Evolutionary conservation across 2,797 vertebrate species (phyloP).

Genomic region (Okamejei kenojei): DNA sequence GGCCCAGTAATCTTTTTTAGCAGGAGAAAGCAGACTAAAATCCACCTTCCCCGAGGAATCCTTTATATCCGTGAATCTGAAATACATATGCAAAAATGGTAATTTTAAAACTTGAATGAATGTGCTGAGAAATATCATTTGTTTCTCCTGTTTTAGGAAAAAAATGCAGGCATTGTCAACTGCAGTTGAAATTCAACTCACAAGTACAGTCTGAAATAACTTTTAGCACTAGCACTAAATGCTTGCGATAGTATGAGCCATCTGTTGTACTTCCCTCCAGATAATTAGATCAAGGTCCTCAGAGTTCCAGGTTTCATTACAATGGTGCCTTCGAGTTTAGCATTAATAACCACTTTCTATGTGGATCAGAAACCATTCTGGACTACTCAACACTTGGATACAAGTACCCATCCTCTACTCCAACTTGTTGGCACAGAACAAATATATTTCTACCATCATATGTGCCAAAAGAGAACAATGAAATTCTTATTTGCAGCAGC

Average conservation of each 20-base stretch:
- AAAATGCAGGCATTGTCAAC: neutral
- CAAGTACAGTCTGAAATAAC: neutral
- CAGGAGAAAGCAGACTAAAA: conserved; percentile 72
- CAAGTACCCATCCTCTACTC: neutral
- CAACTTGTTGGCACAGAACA: neutral
- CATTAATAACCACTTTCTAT: neutral
- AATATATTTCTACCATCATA: neutral
- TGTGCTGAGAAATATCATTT: neutral
- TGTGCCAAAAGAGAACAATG: too few relatives aligned
- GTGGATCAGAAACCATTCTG: neutral
- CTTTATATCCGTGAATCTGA: conserved; percentile 84
- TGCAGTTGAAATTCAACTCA: neutral
- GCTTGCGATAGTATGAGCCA: too few relatives aligned
- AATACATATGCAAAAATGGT: neutral
- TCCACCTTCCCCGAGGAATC: conserved; percentile 77
- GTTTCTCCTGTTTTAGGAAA: neutral
- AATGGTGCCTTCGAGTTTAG: neutral
- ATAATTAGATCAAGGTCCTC: too few relatives aligned
- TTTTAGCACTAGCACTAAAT: too few relatives aligned
- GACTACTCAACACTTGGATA: neutral
- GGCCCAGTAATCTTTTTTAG: conserved; percentile 84
- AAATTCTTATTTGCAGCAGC: too few relatives aligned
- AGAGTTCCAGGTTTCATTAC: neutral
- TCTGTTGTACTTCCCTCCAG: too few relatives aligned
- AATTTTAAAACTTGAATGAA: neutral